A percentile compares a stretch with the other conserved stretches of the same genome.
Conservation (phyloP, 2,113 vertebrate species). For the Tachuris rubrigastra region DNA sequence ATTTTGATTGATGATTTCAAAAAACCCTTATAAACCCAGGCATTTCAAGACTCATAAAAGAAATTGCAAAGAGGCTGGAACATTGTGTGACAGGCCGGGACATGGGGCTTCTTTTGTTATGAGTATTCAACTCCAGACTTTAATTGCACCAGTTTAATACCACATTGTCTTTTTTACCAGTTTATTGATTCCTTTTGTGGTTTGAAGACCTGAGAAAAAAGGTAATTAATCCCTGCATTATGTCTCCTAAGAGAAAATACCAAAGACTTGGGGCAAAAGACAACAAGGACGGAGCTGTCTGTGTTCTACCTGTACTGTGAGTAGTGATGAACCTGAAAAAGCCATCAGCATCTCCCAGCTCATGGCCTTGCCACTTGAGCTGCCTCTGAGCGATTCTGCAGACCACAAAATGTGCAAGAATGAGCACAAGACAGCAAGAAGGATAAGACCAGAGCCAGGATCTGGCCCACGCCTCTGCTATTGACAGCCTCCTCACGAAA, state of each 20-base stretch:
- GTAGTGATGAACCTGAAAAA: background rate
- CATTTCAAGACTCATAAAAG: background rate
- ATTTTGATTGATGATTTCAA: background rate
- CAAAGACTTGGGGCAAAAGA: background rate
- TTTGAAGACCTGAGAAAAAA: background rate
- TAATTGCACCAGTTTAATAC: background rate
- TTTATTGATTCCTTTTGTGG: background rate
- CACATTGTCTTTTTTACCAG: background rate
- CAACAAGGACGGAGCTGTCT: background rate
- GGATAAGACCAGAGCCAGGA: background rate
- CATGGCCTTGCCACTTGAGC: background rate
- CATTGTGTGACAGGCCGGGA: background rate
- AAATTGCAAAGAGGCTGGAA: background rate
- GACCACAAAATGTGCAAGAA: background rate
- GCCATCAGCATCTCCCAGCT: background rate
- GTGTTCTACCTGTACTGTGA: background rate
- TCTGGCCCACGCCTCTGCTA: background rate
- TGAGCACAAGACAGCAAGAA: background rate
- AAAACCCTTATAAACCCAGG: background rate
- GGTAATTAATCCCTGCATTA: background rate
- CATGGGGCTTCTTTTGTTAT: background rate
- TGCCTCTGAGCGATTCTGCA: background rate
- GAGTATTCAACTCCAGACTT: background rate
- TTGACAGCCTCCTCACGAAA: background rate
- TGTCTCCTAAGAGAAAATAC: background rate